phyloP scores from a whole-genome alignment of 2,888 invertebrate species.

The Tinea pellionella region DNA sequence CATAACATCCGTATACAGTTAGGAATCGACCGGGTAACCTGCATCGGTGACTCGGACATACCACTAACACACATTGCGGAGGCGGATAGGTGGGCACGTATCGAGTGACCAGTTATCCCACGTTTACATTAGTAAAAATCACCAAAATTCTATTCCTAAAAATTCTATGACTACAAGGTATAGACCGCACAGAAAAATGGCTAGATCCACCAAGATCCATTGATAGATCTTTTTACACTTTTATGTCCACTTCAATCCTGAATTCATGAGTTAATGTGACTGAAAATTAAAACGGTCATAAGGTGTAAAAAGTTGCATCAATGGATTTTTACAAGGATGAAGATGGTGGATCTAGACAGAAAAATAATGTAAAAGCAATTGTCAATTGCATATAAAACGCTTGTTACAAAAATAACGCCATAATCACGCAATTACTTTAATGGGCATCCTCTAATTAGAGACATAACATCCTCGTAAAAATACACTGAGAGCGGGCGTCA shows the following conservation, averaged over 20 bases:
- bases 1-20: slow-evolving; percentile 54
- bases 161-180: no score
- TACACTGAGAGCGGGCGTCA: slow-evolving; percentile 35
- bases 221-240: no score
- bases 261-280: no score
- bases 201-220: no score
- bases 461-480: slow-evolving; percentile 44
- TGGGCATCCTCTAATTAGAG: slow-evolving; percentile 47
- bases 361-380: no score
- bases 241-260: no score
- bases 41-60: slow-evolving; percentile 27
- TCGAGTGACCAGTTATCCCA: neutral
- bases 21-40: slow-evolving; percentile 57
- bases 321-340: no score
- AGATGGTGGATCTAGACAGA: no score
- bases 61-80: slow-evolving; percentile 37
- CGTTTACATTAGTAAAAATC: neutral
- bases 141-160: neutral
- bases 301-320: no score
- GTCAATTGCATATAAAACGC: neutral
- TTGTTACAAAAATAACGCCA: neutral
- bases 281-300: no score
- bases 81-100: slow-evolving; percentile 28
- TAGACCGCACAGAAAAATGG: no score
- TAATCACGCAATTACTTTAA: slow-evolving; percentile 22